Base-by-base conservation (phyloP, 53 echinoderm and acorn worm species). In the Zoroaster sp. region DNA sequence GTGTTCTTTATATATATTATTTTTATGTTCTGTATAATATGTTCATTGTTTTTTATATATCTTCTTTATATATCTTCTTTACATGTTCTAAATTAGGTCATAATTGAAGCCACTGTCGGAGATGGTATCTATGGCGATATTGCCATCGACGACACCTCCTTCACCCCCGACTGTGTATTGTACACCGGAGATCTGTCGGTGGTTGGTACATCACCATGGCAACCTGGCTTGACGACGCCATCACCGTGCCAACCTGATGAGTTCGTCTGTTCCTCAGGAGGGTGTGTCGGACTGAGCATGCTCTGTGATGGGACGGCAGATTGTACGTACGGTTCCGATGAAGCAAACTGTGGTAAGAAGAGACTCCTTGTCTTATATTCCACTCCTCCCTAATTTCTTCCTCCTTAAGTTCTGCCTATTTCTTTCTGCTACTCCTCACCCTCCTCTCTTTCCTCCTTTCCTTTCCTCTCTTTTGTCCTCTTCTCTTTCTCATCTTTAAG, bases 51-150 rank as follows among this genome's bases (percentile, higher is more conserved):
- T n/a, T n/a, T n/a, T n/a, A n/a, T n/a, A n/a, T n/a, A n/a, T n/a
- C n/a, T n/a, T n/a, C n/a, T n/a, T n/a, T n/a, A n/a, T n/a, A n/a
- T n/a, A n/a, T n/a, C n/a, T n/a, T n/a, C n/a, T n/a, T n/a, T n/a
- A n/a, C n/a, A n/a, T n/a, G n/a, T n/a, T n/a, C n/a, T n/a, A n/a
- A n/a, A n/a, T 14, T 78, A 96, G 96, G 92, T 95, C 30, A 95
- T 95, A 32, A 93, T 95, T n/a, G 93, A 95, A 83, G 93, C 93
- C 32, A 83, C 80, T 0, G 81, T 82, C 11, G 96, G 96, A 1
- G 79, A 92, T 47, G 96, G 92, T 78, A 71, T 80, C 68, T 73
- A 72, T 78, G 96, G 96, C 2, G 96, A 95, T 73, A 95, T 95
- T 3, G 93, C 91, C 23, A 88, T 95, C 20, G 96, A 95, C 54